Evolutionary conservation across 2,888 invertebrate genomes (phyloP).

Genomic region (Orthonevra nobilis): DNA sequence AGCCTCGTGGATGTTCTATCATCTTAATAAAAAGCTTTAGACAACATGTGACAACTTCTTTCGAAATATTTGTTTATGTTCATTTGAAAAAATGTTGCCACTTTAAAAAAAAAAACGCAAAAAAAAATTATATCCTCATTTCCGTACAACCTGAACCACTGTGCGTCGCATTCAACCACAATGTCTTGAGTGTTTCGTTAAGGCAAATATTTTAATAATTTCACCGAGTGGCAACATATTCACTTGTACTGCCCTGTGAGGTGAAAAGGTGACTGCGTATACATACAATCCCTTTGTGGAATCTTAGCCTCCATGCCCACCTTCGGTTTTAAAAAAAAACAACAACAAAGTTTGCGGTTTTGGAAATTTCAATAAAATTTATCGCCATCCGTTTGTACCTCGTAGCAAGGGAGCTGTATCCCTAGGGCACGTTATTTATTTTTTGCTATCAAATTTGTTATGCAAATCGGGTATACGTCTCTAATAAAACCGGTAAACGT

Average conservation of each 20-base stretch:
- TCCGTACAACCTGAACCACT: not conserved
- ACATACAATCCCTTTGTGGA: no score
- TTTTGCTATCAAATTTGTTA: not conserved
- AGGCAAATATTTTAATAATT: slow-evolving; percentile 11
- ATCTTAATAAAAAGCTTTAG: no score
- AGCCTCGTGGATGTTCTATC: no score
- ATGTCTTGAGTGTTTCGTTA: not conserved
- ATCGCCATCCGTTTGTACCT: not conserved
- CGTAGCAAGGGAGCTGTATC: not conserved
- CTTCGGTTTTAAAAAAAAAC: no score
- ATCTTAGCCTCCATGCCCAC: no score
- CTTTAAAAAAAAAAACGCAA: no score
- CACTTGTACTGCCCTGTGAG: not conserved
- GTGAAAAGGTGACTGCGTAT: slow-evolving; percentile 3
- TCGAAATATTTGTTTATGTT: no score
- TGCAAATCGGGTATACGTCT: not conserved
- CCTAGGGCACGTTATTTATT: no score
- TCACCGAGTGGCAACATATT: slow-evolving; percentile 1
- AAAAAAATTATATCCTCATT: no score
- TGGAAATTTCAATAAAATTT: slow-evolving; percentile 11
- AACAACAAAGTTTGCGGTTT: not conserved
- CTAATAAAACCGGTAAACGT: not conserved
- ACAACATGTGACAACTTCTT: no score
- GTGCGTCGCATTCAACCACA: not conserved
- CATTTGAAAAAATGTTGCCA: no score